A percentile compares a stretch with the other conserved stretches of the same genome.
Evolutionary conservation across 2,113 vertebrate genomes (phyloP).

Genomic region (Aepyceros melampus): DNA sequence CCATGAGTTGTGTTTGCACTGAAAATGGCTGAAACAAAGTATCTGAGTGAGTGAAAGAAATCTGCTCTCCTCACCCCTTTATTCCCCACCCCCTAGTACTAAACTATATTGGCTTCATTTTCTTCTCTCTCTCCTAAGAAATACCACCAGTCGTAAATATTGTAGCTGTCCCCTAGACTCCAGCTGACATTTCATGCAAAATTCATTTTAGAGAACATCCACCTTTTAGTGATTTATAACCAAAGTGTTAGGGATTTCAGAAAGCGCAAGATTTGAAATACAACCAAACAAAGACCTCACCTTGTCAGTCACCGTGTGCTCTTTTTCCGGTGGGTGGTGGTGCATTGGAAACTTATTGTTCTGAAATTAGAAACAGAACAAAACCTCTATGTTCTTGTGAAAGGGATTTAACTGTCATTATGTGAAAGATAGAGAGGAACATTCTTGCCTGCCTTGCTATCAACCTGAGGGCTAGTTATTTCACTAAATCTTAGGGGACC

Average conservation of each 20-base stretch:
- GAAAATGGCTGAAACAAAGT: slow-evolving; percentile 20
- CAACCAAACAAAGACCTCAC: slow-evolving; percentile 74
- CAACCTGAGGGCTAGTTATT: background rate
- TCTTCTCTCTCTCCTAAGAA: slow-evolving; percentile 59
- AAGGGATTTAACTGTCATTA: slow-evolving; percentile 31
- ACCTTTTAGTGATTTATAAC: slow-evolving; percentile 63
- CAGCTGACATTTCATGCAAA: slow-evolving; percentile 70
- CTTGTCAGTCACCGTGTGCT: slow-evolving; percentile 63
- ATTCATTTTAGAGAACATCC: slow-evolving; percentile 63
- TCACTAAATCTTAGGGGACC: background rate
- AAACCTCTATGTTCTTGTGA: slow-evolving; percentile 13
- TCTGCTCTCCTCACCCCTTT: background rate
- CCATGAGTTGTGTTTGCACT: slow-evolving; percentile 45
- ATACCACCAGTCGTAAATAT: slow-evolving; percentile 59
- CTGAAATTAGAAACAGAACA: slow-evolving; percentile 65
- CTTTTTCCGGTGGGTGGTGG: slow-evolving; percentile 52
- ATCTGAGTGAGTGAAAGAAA: background rate
- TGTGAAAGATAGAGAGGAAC: background rate
- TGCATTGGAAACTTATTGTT: background rate
- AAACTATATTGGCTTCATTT: slow-evolving; percentile 53
- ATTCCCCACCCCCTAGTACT: background rate
- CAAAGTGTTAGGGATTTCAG: slow-evolving; percentile 51
- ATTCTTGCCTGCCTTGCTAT: background rate
- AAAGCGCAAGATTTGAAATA: slow-evolving; percentile 40
- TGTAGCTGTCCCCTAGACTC: slow-evolving; percentile 30